Conservation (phyloP, 2,797 vertebrate species). For the Acrocephalus scirpaceus region DNA sequence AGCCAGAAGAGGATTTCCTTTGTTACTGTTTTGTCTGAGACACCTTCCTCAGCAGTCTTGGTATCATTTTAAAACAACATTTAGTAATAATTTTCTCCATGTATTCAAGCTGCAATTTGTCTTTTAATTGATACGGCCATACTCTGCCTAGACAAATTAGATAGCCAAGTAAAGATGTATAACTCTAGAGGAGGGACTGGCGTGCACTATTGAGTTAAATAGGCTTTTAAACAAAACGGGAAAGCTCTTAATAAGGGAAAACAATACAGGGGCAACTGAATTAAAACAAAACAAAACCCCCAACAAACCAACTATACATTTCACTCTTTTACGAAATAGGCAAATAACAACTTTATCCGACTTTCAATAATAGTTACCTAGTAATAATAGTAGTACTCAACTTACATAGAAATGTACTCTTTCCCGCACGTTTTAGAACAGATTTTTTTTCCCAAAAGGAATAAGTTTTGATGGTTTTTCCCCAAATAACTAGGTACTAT, state of each 20-base stretch:
- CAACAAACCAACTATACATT: neutral
- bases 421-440: neutral
- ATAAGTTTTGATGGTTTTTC: neutral
- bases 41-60: neutral
- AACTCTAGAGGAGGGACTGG: neutral
- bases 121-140: neutral
- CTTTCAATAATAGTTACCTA: neutral
- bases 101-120: neutral
- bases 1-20: neutral
- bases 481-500: neutral
- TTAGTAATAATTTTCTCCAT: neutral
- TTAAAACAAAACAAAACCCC: neutral
- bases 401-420: neutral
- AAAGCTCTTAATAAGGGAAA: neutral
- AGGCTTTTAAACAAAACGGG: neutral
- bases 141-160: neutral
- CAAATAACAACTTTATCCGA: neutral
- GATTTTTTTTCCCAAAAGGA: neutral
- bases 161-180: neutral
- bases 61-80: neutral
- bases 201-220: accelerated
- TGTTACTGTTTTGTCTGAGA: neutral
- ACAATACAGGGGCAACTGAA: neutral
- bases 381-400: neutral
- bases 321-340: neutral